Evolutionary conservation across 2,113 vertebrate genomes (phyloP).

Genomic region (Sus scrofa): DNA sequence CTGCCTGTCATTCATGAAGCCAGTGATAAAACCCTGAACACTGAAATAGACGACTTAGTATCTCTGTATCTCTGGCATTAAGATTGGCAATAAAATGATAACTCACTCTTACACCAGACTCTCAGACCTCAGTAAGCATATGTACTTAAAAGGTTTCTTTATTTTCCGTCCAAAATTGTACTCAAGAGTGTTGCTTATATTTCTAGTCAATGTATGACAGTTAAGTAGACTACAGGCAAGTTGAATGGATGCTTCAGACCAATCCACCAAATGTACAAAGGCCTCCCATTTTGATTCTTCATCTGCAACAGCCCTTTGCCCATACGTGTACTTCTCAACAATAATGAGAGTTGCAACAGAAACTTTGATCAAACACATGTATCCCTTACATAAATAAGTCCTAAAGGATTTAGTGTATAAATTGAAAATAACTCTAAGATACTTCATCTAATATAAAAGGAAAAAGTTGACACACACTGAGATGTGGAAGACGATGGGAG

Average conservation of each 20-base stretch:
- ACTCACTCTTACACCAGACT: neutral
- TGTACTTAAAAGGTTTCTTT: neutral
- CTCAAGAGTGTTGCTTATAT: neutral
- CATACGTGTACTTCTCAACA: neutral
- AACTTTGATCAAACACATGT: neutral
- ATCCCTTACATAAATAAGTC: neutral
- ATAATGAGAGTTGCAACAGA: neutral
- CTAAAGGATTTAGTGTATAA: neutral
- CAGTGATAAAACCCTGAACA: neutral
- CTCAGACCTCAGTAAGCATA: neutral
- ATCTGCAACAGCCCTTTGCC: neutral
- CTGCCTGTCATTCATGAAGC: neutral
- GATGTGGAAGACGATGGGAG: neutral
- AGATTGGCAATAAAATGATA: neutral
- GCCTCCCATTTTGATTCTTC: neutral
- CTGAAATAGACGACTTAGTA: neutral
- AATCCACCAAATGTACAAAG: neutral
- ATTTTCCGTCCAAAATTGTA: neutral
- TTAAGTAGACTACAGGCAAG: neutral
- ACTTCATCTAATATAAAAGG: neutral
- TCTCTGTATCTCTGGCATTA: neutral
- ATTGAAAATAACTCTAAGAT: neutral
- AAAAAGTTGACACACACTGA: neutral
- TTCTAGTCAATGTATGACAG: neutral
- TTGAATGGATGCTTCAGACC: neutral